phyloP scores from a whole-genome alignment of 1,140 invertebrate genomes.

The Heliconius melpomene region DNA sequence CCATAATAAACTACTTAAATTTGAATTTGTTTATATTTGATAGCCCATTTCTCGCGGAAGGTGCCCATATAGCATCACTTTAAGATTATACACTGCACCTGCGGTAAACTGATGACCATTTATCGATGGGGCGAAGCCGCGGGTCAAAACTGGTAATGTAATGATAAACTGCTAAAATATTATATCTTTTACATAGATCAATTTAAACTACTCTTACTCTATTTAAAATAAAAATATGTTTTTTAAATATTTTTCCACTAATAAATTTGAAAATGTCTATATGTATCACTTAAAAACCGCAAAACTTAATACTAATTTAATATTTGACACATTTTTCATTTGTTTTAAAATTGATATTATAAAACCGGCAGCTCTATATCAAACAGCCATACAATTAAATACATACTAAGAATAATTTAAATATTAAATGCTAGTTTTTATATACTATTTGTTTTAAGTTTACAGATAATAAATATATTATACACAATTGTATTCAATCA shows the following conservation, averaged over 20 bases:
- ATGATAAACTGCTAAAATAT: too few species aligned
- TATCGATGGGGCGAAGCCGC: too few species aligned
- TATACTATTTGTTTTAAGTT: not conserved
- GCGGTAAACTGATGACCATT: too few species aligned
- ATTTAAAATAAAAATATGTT: too few species aligned
- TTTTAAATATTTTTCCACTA: not conserved
- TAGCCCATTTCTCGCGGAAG: too few species aligned
- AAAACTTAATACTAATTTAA: not conserved
- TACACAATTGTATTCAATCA: not conserved
- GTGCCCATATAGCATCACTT: too few species aligned
- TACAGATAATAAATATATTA: not conserved
- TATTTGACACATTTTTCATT: not conserved
- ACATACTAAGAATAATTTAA: not conserved
- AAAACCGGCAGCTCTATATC: not conserved
- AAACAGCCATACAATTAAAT: not conserved
- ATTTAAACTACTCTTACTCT: too few species aligned
- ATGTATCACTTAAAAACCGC: not conserved
- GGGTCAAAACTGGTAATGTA: too few species aligned
- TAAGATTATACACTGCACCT: too few species aligned
- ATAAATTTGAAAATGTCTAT: not conserved
- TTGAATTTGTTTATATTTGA: too few species aligned
- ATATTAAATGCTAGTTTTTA: slow-evolving; percentile 1
- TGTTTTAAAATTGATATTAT: not conserved
- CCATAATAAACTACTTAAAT: too few species aligned
- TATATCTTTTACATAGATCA: too few species aligned